A percentile compares a stretch with the other conserved stretches of the same genome.
Evolutionary conservation across 2,888 invertebrate genomes (phyloP).

Genomic region (Ommatoiulus sabulosus): DNA sequence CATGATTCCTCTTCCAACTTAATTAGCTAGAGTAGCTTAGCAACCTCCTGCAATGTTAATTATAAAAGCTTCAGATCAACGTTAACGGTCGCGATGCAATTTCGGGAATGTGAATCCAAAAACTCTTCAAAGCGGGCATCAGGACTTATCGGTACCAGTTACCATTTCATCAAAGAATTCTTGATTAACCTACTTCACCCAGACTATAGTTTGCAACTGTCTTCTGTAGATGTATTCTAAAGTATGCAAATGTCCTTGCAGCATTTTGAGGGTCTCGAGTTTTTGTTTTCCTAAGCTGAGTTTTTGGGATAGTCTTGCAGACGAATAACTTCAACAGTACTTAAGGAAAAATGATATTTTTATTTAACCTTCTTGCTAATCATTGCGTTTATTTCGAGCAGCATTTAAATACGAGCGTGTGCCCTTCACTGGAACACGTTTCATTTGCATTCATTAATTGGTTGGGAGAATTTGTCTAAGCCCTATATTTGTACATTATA

Average conservation of each 20-base stretch:
- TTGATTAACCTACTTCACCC: not conserved
- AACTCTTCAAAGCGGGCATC: not conserved
- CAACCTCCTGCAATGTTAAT: not conserved
- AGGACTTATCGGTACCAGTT: not conserved
- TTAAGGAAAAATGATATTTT: not conserved
- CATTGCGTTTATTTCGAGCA: slow-evolving; percentile 22
- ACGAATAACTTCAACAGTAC: not conserved
- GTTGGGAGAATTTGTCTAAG: not conserved
- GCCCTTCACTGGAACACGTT: not conserved
- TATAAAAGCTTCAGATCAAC: not conserved
- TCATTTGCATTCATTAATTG: slow-evolving; percentile 6
- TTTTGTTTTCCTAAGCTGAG: not conserved
- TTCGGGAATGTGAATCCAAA: not conserved
- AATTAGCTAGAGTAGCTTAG: not conserved
- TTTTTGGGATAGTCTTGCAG: not conserved
- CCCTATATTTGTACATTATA: not conserved
- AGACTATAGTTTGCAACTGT: not conserved
- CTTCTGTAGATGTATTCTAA: not conserved
- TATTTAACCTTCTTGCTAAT: slow-evolving; percentile 24
- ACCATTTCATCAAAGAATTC: not conserved
- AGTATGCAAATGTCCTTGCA: slow-evolving; percentile 10
- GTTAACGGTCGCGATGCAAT: not conserved
- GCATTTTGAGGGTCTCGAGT: not conserved
- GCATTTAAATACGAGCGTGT: not conserved
- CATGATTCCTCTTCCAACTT: not conserved